These are phyloP conservation scores for Microhierax caerulescens DNA, from an alignment of 2,797 vertebrate genomes.

Conservation along the genomic window DNA sequence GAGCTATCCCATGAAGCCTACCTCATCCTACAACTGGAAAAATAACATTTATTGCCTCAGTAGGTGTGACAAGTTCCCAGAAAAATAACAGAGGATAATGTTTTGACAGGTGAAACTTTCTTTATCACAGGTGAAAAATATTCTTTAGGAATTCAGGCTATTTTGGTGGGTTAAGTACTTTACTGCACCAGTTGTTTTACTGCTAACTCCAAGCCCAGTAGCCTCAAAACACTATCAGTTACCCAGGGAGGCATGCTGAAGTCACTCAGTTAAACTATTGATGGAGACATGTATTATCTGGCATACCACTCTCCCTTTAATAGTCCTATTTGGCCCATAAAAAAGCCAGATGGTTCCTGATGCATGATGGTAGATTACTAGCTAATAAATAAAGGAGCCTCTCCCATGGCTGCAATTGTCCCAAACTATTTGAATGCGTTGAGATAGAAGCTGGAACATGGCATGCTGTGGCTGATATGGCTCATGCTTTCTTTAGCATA, in stretches of 20 bases:
- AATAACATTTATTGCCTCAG: not conserved
- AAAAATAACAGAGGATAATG: not conserved
- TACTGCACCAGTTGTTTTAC: not conserved
- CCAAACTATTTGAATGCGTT: accelerated
- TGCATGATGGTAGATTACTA: not conserved
- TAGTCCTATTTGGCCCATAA: not conserved
- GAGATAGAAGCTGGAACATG: not conserved
- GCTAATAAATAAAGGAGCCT: not conserved
- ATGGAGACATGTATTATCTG: not conserved
- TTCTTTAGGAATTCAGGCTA: not conserved
- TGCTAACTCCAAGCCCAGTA: not conserved
- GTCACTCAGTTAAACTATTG: not conserved
- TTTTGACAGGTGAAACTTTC: not conserved
- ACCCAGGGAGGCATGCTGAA: not conserved
- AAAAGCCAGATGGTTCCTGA: not conserved
- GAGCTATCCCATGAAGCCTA: not conserved
- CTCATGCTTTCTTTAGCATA: not conserved
- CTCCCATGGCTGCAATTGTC: not conserved
- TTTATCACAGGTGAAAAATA: not conserved
- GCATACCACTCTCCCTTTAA: not conserved
- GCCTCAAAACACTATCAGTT: not conserved
- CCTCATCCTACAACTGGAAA: not conserved
- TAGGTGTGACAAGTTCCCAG: not conserved
- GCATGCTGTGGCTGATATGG: not conserved
- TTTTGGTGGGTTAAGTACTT: not conserved